Base-by-base conservation (phyloP, 2,888 invertebrate species). In the Opisthograptis luteolata region DNA sequence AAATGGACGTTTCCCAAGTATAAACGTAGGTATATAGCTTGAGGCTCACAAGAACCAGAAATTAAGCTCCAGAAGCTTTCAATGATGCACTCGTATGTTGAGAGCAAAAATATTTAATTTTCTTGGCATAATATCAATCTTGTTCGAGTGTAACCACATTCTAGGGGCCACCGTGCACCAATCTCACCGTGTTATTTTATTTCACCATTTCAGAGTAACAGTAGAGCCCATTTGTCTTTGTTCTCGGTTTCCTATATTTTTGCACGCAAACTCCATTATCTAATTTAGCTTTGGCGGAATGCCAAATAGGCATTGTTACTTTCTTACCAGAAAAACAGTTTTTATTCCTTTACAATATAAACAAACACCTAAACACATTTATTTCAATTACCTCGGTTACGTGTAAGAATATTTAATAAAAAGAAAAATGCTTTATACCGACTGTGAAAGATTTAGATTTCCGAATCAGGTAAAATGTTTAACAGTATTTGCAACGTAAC, bases 221-320 rank as follows among this genome's bases (percentile, higher is more conserved):
- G 82, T 78, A 82, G 84, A 79, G 81, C 84, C 84, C 89, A 89
- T 89, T 89, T 88, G 88, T 89, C 89, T 89, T 88, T 90, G 89
- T 90, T 90, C 87, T 84, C 81, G 80, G 86, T 87, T 89, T 89
- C 87, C 87, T 90, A 89, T 90, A 88, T 89, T 90, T 90, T 90
- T 88, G 89, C 89, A 89, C 89, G 87, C 88, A 88, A 89, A 90
- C 86, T 89, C 89, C 89, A 90, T 90, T 90, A 90, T 89, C 88
- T 90, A 90, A 90, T 90, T 90, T 90, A 86, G 88, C 88, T 87
- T 86, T 89, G 89, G 88, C 87, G 81, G 83, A 84, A 85, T 86
- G 88, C 89, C 89, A 89, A 83, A 81, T 84, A 81, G 81, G 81
- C 74, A 82, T 80, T 86, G 83, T 86, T 86, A 82, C 83, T 83